Evolutionary conservation across 2,888 invertebrate genomes (phyloP).

Genomic region (Rotaria sp.): DNA sequence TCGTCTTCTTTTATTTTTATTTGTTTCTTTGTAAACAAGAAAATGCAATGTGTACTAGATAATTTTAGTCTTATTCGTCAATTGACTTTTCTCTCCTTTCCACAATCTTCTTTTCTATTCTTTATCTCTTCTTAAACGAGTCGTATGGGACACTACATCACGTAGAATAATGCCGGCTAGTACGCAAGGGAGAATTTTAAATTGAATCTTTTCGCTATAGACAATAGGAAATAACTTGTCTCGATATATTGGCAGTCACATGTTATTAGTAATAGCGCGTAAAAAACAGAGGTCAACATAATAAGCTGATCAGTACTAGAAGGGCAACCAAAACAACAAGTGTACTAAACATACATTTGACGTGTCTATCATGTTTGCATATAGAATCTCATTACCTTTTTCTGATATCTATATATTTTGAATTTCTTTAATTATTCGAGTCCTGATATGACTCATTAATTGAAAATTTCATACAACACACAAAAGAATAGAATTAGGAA

Average conservation of each 20-base stretch:
- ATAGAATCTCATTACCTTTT: neutral
- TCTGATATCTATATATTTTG: neutral
- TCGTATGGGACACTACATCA: neutral
- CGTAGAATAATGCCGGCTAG: neutral
- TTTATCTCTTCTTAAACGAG: neutral
- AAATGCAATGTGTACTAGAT: too few species aligned
- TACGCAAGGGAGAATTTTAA: neutral
- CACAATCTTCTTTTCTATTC: neutral
- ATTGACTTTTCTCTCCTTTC: neutral
- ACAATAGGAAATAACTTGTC: neutral
- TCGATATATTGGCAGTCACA: neutral
- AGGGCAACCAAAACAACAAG: neutral
- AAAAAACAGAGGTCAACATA: neutral
- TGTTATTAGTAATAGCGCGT: neutral
- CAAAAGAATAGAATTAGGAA: neutral
- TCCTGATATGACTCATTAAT: neutral
- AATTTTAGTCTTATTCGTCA: neutral
- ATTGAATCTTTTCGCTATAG: neutral
- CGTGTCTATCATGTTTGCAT: neutral
- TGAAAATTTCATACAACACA: neutral
- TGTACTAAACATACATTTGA: neutral
- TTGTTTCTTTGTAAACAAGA: neutral
- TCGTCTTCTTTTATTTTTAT: neutral
- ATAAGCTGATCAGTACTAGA: neutral
- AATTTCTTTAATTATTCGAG: neutral